These are phyloP conservation scores for Oreochromis grahami DNA, from an alignment of 2,797 vertebrate genomes.

Conservation along the genomic window DNA sequence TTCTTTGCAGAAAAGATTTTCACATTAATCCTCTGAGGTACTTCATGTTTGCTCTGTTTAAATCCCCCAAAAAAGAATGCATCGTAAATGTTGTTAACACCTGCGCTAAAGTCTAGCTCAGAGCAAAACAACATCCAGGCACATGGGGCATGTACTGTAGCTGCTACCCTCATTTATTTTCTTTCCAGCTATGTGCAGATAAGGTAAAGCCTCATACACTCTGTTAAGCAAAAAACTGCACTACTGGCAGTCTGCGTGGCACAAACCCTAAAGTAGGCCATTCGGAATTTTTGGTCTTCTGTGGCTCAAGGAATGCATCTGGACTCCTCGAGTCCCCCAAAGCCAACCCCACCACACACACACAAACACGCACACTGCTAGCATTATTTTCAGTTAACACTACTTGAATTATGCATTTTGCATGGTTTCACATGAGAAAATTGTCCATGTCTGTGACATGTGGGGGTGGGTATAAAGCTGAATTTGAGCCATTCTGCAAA, in stretches of 20 bases:
- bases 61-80: neutral
- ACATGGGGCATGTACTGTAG: conserved; percentile 17
- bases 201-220: conserved; percentile 50
- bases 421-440: conserved; percentile 46
- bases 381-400: conserved; percentile 53
- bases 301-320: conserved; percentile 47
- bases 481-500: conserved; percentile 39
- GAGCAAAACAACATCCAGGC: conserved; percentile 18
- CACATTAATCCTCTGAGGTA: conserved; percentile 1
- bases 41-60: neutral
- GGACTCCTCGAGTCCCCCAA: conserved; percentile 9
- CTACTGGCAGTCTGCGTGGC: conserved; percentile 5
- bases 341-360: neutral
- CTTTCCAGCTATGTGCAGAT: conserved; percentile 52
- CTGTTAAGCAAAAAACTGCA: conserved; percentile 46
- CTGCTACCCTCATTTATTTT: conserved; percentile 41
- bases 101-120: conserved; percentile 30
- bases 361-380: neutral
- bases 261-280: conserved; percentile 57
- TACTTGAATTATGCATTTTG: conserved; percentile 53
- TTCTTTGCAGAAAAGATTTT: neutral
- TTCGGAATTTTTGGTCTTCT: conserved; percentile 31
- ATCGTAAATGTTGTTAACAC: conserved; percentile 40
- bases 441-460: conserved; percentile 49
- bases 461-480: conserved; percentile 32